Evolutionary conservation across 2,113 vertebrate genomes (phyloP), one percentile per base, ranked within the genome.

Genomic region (Pogona vitticeps): DNA sequence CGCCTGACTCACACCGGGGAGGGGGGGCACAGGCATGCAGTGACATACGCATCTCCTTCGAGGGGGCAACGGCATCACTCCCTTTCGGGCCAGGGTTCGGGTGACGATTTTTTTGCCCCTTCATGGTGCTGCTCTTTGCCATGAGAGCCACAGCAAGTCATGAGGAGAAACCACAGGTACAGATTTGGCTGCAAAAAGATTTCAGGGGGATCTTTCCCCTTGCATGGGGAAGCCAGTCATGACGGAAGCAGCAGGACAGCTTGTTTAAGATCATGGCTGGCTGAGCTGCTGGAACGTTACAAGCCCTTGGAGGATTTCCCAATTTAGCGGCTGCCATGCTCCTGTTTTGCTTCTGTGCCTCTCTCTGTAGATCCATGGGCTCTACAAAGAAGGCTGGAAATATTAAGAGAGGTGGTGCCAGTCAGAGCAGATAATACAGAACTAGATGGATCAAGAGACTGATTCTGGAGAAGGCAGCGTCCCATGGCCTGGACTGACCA

Each of bases 1-100:
- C 20, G 38, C 38, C 79, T 76, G 83, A 84, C 81, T 91, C 86
- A 90, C 61, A 46, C 10, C 23, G 46, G n/a, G 70, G 52, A 83
- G 68, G 46, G n/a, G 70, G 52, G 85, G 68, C 38, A 42, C 0
- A 14, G 6, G 59, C 7, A 28, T 46, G 80, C 70, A 67, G 40
- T 77, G 83, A 85, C 31, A 1, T 2, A 0, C 7, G 83, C 63
- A 1, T 80, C 76, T 1, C n/a, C 91, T 42, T 65, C 67, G 0
- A 46, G 36, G 67, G 80, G n/a, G 56, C 46, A 73, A 10, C 1
- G 52, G 23, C 0, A 21, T 42, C 73, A 78, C 84, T 63, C 46
- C 0, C 40, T 63, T 23, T 13, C 13, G 21, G 38, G 26, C 63
- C 81, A 18, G 8, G 23, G 80, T 67, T 10, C 1, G 0, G 0